Conservation (phyloP, 2,888 invertebrate genomes). For the Dasysyrphus tricinctus region DNA sequence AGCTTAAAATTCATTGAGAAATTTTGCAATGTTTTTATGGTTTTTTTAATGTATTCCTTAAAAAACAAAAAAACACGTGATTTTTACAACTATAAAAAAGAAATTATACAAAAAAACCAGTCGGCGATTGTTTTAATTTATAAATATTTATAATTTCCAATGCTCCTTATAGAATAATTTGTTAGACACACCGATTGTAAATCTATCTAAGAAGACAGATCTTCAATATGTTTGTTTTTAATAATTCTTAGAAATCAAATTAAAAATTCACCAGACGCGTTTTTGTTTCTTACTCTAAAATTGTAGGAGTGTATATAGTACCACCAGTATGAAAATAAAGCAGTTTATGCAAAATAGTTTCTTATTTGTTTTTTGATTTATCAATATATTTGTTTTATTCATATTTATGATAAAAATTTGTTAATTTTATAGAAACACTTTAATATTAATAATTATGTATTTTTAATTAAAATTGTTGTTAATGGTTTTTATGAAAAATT, state of each 20-base stretch:
- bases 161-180: background rate
- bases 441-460: background rate
- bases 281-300: background rate
- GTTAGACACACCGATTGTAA: slow-evolving; percentile 20
- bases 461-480: background rate
- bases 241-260: background rate
- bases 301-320: slow-evolving; percentile 11
- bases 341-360: slow-evolving; percentile 12
- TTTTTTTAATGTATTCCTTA: background rate
- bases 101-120: no score
- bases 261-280: background rate
- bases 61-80: background rate
- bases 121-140: no score
- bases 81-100: background rate
- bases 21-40: background rate
- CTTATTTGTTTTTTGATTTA: no score
- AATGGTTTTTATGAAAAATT: background rate
- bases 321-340: background rate
- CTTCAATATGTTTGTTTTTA: background rate
- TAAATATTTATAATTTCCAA: slow-evolving; percentile 28
- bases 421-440: background rate
- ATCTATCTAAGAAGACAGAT: background rate
- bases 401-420: slow-evolving; percentile 26
- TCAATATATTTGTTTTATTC: background rate
- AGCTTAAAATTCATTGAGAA: slow-evolving; percentile 4